Percentiles rank a stretch among this genome's conserved stretches.
These are phyloP conservation scores for Drosophila seguyi DNA, from an alignment of 1,140 invertebrate genomes.

Conservation along the genomic window DNA sequence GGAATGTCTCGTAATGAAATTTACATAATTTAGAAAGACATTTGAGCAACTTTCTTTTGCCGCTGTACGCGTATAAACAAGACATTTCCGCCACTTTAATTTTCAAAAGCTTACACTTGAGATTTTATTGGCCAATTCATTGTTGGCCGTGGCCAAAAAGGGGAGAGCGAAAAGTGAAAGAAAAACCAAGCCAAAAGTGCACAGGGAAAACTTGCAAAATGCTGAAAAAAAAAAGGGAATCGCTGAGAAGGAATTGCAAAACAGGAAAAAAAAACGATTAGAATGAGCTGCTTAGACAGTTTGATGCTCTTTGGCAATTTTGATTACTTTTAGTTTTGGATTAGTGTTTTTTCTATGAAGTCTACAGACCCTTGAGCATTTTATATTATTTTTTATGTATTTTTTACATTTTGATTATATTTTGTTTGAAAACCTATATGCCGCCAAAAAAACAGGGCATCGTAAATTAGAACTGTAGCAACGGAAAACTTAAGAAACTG, in stretches of 20 bases:
- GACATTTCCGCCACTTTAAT: conserved; percentile 83
- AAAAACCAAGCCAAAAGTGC: conserved; percentile 29
- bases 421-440: neutral
- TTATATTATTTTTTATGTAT: neutral
- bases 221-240: conserved; percentile 19
- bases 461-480: conserved; percentile 1
- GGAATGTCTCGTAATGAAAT: conserved; percentile 73
- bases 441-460: neutral
- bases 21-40: conserved; percentile 84
- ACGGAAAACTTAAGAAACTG: conserved; percentile 3
- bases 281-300: conserved; percentile 16
- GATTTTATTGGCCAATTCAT: conserved; percentile 84
- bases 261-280: conserved; percentile 20
- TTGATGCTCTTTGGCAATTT: conserved; percentile 27
- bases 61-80: conserved; percentile 77
- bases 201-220: conserved; percentile 67
- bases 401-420: neutral
- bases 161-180: neutral
- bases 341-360: too few relatives aligned
- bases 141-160: conserved; percentile 63
- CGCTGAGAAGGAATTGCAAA: conserved; percentile 18
- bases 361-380: too few relatives aligned
- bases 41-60: conserved; percentile 69
- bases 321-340: neutral
- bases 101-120: conserved; percentile 84